Conservation (phyloP, 2,113 vertebrate species). For the Erpornis zantholeuca region DNA sequence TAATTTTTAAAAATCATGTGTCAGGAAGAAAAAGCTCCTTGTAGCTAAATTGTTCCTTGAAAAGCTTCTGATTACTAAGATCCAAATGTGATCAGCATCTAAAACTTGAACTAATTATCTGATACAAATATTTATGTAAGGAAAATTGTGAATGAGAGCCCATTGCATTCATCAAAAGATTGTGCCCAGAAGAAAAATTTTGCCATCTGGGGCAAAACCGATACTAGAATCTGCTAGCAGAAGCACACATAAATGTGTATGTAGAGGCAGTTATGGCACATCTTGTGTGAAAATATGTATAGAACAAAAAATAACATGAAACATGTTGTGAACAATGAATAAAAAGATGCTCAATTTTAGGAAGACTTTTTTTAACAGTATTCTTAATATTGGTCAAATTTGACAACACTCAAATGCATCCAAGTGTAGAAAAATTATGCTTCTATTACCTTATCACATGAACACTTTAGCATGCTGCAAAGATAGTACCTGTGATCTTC, state of each 20-base stretch:
- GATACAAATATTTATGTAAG: neutral
- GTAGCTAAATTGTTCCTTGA: neutral
- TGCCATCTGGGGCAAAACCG: neutral
- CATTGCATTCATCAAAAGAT: neutral
- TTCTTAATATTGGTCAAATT: neutral
- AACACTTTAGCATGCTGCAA: neutral
- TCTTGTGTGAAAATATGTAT: neutral
- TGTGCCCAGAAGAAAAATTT: neutral
- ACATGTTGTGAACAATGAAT: neutral
- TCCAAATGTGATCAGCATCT: neutral
- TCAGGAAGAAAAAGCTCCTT: neutral
- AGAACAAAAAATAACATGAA: neutral
- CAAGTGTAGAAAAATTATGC: neutral
- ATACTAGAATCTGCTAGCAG: neutral
- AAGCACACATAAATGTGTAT: neutral
- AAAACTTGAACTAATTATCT: neutral
- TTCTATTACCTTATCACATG: neutral
- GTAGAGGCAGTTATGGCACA: neutral
- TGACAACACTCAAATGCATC: neutral
- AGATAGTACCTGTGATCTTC: neutral
- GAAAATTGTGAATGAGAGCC: neutral
- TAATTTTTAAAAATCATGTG: neutral
- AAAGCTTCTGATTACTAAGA: neutral
- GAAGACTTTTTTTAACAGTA: neutral
- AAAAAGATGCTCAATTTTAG: neutral